A percentile compares a stretch with the other conserved stretches of the same genome.
Conservation (phyloP, 2,888 invertebrate genomes). For the Harpagoxenus sublaevis region DNA sequence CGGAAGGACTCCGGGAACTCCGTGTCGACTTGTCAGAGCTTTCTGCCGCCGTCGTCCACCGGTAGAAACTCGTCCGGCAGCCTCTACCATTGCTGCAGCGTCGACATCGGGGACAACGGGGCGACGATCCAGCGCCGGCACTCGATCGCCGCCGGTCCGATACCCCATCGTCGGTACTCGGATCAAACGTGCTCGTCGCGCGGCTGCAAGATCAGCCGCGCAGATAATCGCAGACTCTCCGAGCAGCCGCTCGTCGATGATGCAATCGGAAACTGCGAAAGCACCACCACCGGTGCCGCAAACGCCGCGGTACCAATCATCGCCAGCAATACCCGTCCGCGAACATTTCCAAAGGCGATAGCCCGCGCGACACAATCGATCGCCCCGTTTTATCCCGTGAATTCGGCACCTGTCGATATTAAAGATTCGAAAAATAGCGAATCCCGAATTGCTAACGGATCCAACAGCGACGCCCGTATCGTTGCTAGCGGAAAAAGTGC, state of each 20-base stretch:
- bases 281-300: constrained; percentile 21
- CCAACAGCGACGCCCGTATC: neutral
- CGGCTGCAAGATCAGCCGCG: constrained; percentile 66
- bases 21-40: constrained; percentile 81
- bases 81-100: constrained; percentile 56
- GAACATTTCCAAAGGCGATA: constrained; percentile 42
- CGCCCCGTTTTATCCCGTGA: constrained; percentile 33
- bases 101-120: constrained; percentile 55
- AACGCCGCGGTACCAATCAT: constrained; percentile 61
- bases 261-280: constrained; percentile 50
- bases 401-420: neutral
- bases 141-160: constrained; percentile 51
- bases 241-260: constrained; percentile 71
- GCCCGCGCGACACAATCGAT: constrained; percentile 23
- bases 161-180: constrained; percentile 74
- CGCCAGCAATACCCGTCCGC: constrained; percentile 54
- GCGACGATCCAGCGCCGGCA: constrained; percentile 48
- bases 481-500: constrained; percentile 58
- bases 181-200: constrained; percentile 74
- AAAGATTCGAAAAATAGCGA: neutral
- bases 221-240: constrained; percentile 70
- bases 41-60: constrained; percentile 76
- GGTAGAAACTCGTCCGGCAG: constrained; percentile 75
- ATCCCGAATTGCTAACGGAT: neutral
- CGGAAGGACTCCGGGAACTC: constrained; percentile 79